Evolutionary conservation across 2,888 invertebrate species (phyloP).

Genomic region (Pyrgus malvae): DNA sequence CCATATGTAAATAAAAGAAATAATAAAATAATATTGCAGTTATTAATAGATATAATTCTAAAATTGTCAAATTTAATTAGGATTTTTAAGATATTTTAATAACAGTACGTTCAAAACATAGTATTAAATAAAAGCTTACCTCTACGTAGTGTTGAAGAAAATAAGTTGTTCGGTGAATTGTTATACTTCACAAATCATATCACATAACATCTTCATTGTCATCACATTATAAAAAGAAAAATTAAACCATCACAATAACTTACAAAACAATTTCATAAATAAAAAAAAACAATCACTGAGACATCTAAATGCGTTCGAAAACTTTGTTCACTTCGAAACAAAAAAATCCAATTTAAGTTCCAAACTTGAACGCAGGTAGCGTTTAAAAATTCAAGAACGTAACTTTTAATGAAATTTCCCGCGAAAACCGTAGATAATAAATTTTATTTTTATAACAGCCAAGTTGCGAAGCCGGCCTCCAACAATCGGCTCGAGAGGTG

Average conservation of each 20-base stretch:
- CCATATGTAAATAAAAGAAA: no score
- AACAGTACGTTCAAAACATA: no score
- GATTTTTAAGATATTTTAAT: no score
- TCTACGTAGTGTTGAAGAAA: not conserved
- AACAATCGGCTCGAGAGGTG: slow-evolving; percentile 6
- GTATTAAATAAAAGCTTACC: no score
- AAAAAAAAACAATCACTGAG: no score
- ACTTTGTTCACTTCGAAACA: not conserved
- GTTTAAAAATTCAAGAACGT: not conserved
- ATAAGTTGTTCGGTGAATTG: no score
- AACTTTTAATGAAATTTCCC: not conserved
- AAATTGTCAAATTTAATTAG: no score
- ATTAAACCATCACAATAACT: not conserved
- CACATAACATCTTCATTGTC: no score
- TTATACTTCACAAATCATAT: no score
- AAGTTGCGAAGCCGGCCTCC: not conserved
- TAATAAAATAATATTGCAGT: no score
- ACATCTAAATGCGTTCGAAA: no score
- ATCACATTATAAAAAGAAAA: not conserved
- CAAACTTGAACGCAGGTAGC: not conserved
- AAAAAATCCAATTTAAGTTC: not conserved
- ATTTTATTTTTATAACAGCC: not conserved
- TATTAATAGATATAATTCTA: no score
- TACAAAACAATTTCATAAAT: not conserved
- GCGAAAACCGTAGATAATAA: not conserved